A percentile compares a stretch with the other conserved stretches of the same genome.
Conservation (phyloP, 1,140 invertebrate genomes). For the Colletes latitarsis region DNA sequence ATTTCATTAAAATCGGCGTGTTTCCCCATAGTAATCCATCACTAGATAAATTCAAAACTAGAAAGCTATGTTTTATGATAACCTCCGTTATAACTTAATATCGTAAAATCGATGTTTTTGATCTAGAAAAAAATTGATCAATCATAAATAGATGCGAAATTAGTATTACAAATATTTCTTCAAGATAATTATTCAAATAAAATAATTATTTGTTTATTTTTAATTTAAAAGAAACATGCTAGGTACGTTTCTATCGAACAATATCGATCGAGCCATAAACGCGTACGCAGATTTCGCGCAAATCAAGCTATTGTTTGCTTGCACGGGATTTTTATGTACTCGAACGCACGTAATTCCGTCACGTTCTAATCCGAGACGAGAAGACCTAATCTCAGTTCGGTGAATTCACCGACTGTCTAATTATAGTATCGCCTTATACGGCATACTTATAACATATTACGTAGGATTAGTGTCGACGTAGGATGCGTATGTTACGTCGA, state of each 20-base stretch:
- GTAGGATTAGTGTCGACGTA: conserved; percentile 28
- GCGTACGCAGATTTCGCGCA: not conserved
- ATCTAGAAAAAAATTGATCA: too few relatives aligned
- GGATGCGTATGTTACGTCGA: conserved; percentile 42
- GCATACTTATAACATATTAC: conserved; percentile 33
- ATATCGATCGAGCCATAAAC: not conserved
- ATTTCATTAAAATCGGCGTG: too few relatives aligned
- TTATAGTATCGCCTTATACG: conserved; percentile 68
- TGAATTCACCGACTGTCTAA: conserved; percentile 46
- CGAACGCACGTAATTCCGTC: not conserved
- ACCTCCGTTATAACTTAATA: too few relatives aligned
- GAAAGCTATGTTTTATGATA: not conserved
- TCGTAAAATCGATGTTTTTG: too few relatives aligned
- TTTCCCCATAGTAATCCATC: not conserved
- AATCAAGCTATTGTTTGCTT: conserved; percentile 44
- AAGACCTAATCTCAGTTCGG: conserved; percentile 59
- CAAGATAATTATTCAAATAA: not conserved
- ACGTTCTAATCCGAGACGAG: conserved; percentile 47
- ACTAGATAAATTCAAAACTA: not conserved
- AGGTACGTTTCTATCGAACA: too few relatives aligned
- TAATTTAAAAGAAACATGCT: too few relatives aligned
- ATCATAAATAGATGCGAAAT: too few relatives aligned
- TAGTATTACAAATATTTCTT: too few relatives aligned
- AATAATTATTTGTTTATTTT: too few relatives aligned
- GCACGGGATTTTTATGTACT: conserved; percentile 14